Evolutionary conservation across 2,797 vertebrate species (phyloP).

Genomic region (Onychomys torridus): DNA sequence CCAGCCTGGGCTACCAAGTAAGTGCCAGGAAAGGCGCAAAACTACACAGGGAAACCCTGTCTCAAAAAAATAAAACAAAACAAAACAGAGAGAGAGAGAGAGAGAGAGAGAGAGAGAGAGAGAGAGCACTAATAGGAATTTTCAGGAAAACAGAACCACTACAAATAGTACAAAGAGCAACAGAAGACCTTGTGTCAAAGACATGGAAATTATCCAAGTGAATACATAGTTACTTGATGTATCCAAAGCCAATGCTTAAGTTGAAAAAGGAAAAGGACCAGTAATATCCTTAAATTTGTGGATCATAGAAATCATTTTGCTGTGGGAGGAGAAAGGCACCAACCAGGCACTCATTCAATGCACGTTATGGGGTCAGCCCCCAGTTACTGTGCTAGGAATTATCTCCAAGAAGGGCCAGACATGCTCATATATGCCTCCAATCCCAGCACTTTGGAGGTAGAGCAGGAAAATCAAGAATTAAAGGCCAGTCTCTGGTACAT

Average conservation of each 20-base stretch:
- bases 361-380: background rate
- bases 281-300: background rate
- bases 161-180: background rate
- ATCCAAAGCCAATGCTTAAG: constrained; percentile 26
- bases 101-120: too few species aligned
- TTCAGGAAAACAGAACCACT: background rate
- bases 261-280: constrained; percentile 11
- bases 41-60: too few species aligned
- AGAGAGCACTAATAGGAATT: background rate
- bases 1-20: too few species aligned
- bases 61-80: too few species aligned
- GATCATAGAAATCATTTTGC: constrained; percentile 25
- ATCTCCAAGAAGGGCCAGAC: background rate
- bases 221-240: background rate
- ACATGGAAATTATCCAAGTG: background rate
- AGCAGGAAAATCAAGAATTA: background rate
- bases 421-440: background rate
- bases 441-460: background rate
- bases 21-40: too few species aligned
- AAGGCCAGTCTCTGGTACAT: background rate
- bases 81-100: too few species aligned
- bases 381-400: background rate
- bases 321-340: background rate
- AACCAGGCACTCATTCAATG: background rate
- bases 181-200: background rate